Conservation (phyloP, 2,797 vertebrate species). For the Lagorchestes hirsutus region DNA sequence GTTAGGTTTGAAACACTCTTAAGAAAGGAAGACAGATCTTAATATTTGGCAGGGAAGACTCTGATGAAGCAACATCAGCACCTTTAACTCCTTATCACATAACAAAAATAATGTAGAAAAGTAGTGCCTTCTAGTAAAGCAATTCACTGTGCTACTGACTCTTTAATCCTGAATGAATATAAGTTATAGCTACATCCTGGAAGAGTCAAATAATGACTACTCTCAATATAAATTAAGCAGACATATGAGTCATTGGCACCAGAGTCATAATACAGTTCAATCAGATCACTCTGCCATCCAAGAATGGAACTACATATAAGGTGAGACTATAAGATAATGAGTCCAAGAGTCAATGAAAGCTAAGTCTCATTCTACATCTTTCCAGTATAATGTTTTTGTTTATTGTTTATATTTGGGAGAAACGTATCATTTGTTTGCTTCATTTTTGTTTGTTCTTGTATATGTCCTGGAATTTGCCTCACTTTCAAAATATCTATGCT, state of each 20-base stretch:
- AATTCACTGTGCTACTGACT: not conserved
- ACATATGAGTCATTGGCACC: not conserved
- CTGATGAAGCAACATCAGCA: not conserved
- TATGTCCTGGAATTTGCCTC: not conserved
- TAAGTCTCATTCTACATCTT: not conserved
- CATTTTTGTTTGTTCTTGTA: not conserved
- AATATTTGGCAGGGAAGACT: conserved; percentile 10
- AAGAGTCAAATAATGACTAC: not conserved
- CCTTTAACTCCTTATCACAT: not conserved
- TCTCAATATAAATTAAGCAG: not conserved
- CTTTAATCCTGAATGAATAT: not conserved
- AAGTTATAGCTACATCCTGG: conserved; percentile 10
- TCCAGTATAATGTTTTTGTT: not conserved
- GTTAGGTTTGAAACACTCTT: not conserved
- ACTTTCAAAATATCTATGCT: not conserved
- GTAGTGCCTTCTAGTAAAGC: not conserved
- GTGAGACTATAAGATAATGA: not conserved
- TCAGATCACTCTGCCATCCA: not conserved
- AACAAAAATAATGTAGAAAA: not conserved
- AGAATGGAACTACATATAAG: not conserved
- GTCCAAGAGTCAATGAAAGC: not conserved
- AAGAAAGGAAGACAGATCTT: conserved; percentile 14
- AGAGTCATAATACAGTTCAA: not conserved
- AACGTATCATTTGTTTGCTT: not conserved
- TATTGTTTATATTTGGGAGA: not conserved